Percentiles rank a stretch among this genome's conserved stretches.
Evolutionary conservation across 2,797 vertebrate genomes (phyloP).

Genomic region (Gadopsis bispinosus): DNA sequence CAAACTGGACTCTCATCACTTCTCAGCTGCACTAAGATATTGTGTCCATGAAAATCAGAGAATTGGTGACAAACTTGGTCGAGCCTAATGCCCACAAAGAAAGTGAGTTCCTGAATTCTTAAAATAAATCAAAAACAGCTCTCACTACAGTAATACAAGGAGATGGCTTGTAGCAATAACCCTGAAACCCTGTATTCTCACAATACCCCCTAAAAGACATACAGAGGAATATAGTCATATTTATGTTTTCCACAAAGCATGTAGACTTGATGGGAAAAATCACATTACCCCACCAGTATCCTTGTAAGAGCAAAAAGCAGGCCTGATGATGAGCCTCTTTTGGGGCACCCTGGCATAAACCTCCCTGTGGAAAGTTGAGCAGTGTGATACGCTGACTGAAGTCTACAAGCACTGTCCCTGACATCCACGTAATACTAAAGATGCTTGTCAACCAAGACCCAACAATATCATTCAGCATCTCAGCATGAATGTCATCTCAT

Average conservation of each 20-base stretch:
- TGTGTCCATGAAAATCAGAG: not conserved
- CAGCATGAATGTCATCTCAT: not conserved
- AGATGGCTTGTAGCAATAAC: not conserved
- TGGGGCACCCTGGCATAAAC: not conserved
- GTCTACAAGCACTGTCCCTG: not conserved
- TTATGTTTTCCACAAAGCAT: not conserved
- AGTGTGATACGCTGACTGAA: not conserved
- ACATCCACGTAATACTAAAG: not conserved
- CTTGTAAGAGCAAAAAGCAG: not conserved
- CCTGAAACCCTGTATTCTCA: not conserved
- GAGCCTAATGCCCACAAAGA: not conserved
- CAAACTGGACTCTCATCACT: not conserved
- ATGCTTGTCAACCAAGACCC: slow-evolving; percentile 1
- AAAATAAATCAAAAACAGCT: not conserved
- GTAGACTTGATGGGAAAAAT: not conserved
- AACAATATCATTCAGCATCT: slow-evolving; percentile 4
- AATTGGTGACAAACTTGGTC: not conserved
- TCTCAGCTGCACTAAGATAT: too few species aligned
- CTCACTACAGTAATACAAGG: not conserved
- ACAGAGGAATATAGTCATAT: not conserved
- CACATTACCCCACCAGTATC: not conserved
- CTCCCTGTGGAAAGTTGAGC: not conserved
- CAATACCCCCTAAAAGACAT: not conserved
- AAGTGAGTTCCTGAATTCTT: not conserved
- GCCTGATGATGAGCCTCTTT: not conserved